phyloP scores from a whole-genome alignment of 2,113 vertebrate genomes.

The Brienomyrus longianalis region DNA sequence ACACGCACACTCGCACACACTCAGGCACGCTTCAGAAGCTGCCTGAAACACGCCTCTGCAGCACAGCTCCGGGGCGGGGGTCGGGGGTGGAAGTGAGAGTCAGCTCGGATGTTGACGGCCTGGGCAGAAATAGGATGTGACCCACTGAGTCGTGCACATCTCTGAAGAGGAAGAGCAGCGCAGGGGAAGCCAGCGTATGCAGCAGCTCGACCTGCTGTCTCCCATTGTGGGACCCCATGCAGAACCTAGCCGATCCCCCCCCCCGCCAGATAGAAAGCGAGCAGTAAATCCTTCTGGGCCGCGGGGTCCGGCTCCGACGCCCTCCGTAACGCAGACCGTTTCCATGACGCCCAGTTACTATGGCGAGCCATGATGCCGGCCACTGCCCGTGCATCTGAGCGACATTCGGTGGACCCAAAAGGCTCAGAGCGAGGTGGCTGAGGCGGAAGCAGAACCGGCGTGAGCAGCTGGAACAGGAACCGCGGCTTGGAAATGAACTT shows the following conservation, averaged over 20 bases:
- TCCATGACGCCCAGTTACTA: neutral
- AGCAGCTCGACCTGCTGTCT: neutral
- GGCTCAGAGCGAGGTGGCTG: neutral
- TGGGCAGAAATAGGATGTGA: constrained; percentile 13
- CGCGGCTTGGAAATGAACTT: neutral
- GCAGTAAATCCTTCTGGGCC: neutral
- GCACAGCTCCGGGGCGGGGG: neutral
- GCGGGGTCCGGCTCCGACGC: neutral
- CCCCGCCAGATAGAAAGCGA: neutral
- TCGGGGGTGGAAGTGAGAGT: neutral
- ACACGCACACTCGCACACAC: neutral
- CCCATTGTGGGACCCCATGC: neutral
- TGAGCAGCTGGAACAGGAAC: neutral
- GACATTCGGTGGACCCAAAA: neutral
- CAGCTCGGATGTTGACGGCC: neutral
- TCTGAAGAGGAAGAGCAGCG: neutral
- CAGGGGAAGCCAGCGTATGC: neutral
- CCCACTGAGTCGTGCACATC: neutral
- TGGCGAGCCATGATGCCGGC: neutral
- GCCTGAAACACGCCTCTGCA: neutral
- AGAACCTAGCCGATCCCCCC: neutral
- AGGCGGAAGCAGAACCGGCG: neutral
- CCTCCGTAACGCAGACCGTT: neutral
- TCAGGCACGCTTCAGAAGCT: neutral
- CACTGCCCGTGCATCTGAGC: neutral